Conservation (phyloP, 1,140 invertebrate species). For the Megathymus violae region DNA sequence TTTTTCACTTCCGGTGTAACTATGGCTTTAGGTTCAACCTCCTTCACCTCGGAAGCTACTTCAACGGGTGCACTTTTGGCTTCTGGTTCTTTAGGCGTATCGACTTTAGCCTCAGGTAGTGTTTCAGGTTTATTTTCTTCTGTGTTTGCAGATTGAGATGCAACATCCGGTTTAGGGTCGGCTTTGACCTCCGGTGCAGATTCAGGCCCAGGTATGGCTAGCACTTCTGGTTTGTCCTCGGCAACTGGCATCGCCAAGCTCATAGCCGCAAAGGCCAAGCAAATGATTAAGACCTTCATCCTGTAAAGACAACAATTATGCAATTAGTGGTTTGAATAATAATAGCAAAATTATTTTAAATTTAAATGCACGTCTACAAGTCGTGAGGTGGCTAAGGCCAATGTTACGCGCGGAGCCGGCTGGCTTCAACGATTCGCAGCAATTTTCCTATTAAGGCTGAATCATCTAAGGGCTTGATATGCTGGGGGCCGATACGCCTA, state of each 20-base stretch:
- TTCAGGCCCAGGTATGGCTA: conserved; percentile 42
- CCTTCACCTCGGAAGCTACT: conserved; percentile 18
- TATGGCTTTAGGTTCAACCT: conserved; percentile 32
- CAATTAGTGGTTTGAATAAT: conserved; percentile 64
- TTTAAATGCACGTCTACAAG: conserved; percentile 66
- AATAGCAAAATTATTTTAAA: conserved; percentile 47
- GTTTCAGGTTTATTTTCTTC: conserved; percentile 55
- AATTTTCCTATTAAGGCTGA: conserved; percentile 79
- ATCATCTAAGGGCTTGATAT: conserved; percentile 71
- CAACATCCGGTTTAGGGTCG: conserved; percentile 45
- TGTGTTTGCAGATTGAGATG: conserved; percentile 36
- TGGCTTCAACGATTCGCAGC: conserved; percentile 60
- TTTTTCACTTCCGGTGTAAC: conserved; percentile 43
- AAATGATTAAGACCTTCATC: conserved; percentile 80
- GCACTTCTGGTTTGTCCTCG: conserved; percentile 63
- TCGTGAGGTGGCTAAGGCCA: conserved; percentile 77
- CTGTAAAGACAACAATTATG: conserved; percentile 67
- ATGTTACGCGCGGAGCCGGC: conserved; percentile 71
- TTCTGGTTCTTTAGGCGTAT: conserved; percentile 40
- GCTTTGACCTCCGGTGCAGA: conserved; percentile 50
- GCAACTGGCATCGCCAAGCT: conserved; percentile 76
- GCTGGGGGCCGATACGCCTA: conserved; percentile 55
- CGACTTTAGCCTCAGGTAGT: conserved; percentile 40
- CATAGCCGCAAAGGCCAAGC: conserved; percentile 75
- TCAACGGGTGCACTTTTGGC: conserved; percentile 39